phyloP scores from a whole-genome alignment of 2,888 invertebrate genomes.

The Protonemura montana region DNA sequence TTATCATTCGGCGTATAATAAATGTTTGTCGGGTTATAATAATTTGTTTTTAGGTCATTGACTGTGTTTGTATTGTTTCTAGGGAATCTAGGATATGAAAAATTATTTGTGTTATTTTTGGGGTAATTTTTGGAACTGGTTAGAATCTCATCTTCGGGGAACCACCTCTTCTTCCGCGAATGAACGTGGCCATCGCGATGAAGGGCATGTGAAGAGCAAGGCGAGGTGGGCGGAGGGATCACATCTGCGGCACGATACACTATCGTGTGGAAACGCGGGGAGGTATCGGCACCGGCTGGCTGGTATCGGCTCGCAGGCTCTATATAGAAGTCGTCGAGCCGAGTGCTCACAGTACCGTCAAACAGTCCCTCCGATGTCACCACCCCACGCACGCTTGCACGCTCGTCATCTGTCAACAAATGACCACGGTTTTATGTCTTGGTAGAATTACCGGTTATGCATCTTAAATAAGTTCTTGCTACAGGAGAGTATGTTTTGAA shows the following conservation, averaged over 20 bases:
- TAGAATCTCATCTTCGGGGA: constrained; percentile 68
- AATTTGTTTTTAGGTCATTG: constrained; percentile 33
- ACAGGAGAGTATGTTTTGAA: too few relatives aligned
- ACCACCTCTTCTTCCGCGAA: constrained; percentile 69
- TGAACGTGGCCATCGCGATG: constrained; percentile 57
- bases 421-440: constrained; percentile 51
- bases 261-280: constrained; percentile 76
- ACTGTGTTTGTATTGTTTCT: constrained; percentile 17
- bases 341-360: constrained; percentile 85
- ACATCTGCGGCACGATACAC: constrained; percentile 86
- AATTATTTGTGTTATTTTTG: constrained; percentile 30
- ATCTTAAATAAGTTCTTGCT: too few relatives aligned
- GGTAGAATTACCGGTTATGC: too few relatives aligned
- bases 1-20: constrained; percentile 30
- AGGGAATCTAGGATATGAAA: constrained; percentile 10
- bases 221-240: constrained; percentile 58
- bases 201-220: constrained; percentile 70
- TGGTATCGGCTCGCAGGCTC: constrained; percentile 78
- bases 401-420: constrained; percentile 84
- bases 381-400: constrained; percentile 82
- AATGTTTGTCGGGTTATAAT: constrained; percentile 34
- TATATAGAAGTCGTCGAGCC: constrained; percentile 81
- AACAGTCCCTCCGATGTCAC: constrained; percentile 87
- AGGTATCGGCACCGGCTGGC: constrained; percentile 52
- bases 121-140: constrained; percentile 15